A percentile compares a stretch with the other conserved stretches of the same genome.
Conservation (phyloP, 2,113 vertebrate genomes). For the Neolamprologus variostigma region DNA sequence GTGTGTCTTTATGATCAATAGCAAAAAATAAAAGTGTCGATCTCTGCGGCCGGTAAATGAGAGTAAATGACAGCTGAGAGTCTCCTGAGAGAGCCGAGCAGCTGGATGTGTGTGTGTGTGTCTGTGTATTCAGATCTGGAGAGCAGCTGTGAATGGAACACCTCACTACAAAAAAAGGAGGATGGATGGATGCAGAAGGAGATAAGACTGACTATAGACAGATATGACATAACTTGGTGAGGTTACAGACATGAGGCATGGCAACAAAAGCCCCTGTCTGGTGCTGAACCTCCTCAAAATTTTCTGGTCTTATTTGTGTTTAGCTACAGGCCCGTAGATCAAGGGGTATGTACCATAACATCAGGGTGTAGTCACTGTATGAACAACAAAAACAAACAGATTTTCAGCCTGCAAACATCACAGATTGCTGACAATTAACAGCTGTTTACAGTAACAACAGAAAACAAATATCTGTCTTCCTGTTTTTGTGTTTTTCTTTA, state of each 20-base stretch:
- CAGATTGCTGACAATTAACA: neutral
- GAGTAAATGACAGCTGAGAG: constrained; percentile 76
- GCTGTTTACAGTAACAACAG: neutral
- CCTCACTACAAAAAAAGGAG: constrained; percentile 42
- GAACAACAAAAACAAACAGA: neutral
- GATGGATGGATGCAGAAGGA: neutral
- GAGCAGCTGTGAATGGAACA: constrained; percentile 75
- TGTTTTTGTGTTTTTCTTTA: neutral
- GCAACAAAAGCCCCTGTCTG: neutral
- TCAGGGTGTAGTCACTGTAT: neutral
- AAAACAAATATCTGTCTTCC: neutral
- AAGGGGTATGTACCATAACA: neutral
- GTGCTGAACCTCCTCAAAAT: neutral
- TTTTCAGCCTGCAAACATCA: neutral
- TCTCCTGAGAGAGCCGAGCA: constrained; percentile 70
- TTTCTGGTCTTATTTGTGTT: neutral
- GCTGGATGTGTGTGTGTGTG: neutral
- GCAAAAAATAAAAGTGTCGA: constrained; percentile 64
- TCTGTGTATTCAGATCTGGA: constrained; percentile 47
- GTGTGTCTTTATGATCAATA: constrained; percentile 64
- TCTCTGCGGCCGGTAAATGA: constrained; percentile 76
- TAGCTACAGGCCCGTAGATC: neutral
- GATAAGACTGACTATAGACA: neutral
- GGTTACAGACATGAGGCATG: neutral
- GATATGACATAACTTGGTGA: neutral